Conservation (phyloP, 2,113 vertebrate species). For the Nothocercus nigrocapillus region DNA sequence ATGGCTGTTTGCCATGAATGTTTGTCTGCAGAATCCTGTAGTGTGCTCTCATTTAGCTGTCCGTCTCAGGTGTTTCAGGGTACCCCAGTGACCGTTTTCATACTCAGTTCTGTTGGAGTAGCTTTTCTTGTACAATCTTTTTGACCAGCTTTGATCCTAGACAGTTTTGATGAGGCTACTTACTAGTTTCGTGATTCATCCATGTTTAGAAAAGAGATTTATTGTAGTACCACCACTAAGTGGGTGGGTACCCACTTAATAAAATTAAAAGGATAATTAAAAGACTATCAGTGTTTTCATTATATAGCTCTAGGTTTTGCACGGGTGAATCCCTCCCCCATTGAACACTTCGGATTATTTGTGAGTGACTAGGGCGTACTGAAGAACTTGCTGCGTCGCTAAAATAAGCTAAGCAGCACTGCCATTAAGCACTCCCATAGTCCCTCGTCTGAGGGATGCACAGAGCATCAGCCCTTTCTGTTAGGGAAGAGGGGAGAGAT, state of each 20-base stretch:
- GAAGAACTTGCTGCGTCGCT: not conserved
- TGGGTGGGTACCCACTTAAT: no score
- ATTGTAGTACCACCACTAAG: not conserved
- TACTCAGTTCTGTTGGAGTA: constrained; percentile 1
- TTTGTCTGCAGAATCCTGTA: not conserved
- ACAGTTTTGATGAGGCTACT: constrained; percentile 62
- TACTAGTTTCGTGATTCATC: constrained; percentile 65
- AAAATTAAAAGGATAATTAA: not conserved
- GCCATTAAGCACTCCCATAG: not conserved
- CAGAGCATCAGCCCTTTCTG: accelerated
- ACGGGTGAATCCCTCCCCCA: not conserved
- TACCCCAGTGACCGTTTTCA: not conserved
- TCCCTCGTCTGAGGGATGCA: not conserved
- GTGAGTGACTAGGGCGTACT: not conserved
- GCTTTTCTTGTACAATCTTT: constrained; percentile 37
- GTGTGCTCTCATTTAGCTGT: not conserved
- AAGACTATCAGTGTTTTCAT: constrained; percentile 48
- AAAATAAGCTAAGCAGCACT: not conserved
- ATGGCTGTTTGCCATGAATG: not conserved
- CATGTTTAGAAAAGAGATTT: constrained; percentile 61
- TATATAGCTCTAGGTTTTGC: not conserved
- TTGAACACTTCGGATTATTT: constrained; percentile 21
- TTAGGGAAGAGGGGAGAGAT: not conserved
- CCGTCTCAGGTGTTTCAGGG: not conserved
- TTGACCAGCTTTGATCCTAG: constrained; percentile 57